These are phyloP conservation scores for Cheilosia soror DNA, from an alignment of 2,888 invertebrate genomes.

Conservation along the genomic window DNA sequence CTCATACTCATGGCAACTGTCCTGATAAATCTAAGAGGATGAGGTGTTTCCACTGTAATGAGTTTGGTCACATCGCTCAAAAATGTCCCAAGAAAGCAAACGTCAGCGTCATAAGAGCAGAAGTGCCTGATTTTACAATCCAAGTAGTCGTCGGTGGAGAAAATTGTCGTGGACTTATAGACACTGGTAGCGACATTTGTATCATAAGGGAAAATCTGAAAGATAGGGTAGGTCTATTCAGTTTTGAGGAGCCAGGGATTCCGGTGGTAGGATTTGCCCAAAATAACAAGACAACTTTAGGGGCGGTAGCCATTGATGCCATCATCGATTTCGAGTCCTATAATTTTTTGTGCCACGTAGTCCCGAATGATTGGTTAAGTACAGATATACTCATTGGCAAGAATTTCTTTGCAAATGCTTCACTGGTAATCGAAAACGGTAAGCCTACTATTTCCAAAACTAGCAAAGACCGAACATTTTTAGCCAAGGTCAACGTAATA, in stretches of 20 bases:
- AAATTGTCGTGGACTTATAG: constrained; percentile 19
- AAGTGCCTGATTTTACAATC: constrained; percentile 12
- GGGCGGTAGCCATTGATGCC: constrained; percentile 1
- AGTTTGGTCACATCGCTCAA: constrained; percentile 36
- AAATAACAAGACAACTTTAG: constrained; percentile 16
- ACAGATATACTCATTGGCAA: constrained; percentile 26
- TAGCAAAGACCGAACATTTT: constrained; percentile 11
- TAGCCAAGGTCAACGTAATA: constrained; percentile 32
- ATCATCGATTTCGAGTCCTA: constrained; percentile 16
- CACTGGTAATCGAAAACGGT: constrained; percentile 19
- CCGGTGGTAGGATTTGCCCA: constrained; percentile 30
- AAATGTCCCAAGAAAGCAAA: constrained; percentile 16
- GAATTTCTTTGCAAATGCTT: constrained; percentile 24
- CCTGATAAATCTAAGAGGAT: constrained; percentile 21
- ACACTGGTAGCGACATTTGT: no score
- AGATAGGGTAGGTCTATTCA: constrained; percentile 12
- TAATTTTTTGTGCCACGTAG: constrained; percentile 10
- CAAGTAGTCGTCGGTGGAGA: constrained; percentile 1
- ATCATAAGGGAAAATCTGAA: constrained; percentile 5
- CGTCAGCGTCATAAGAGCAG: neutral
- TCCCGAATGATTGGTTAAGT: constrained; percentile 12
- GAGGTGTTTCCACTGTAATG: constrained; percentile 40
- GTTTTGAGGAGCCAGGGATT: constrained; percentile 14
- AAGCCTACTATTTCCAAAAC: constrained; percentile 25
- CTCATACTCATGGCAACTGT: constrained; percentile 23